phyloP scores from a whole-genome alignment of 2,888 invertebrate species.

The Lottia gigantea region DNA sequence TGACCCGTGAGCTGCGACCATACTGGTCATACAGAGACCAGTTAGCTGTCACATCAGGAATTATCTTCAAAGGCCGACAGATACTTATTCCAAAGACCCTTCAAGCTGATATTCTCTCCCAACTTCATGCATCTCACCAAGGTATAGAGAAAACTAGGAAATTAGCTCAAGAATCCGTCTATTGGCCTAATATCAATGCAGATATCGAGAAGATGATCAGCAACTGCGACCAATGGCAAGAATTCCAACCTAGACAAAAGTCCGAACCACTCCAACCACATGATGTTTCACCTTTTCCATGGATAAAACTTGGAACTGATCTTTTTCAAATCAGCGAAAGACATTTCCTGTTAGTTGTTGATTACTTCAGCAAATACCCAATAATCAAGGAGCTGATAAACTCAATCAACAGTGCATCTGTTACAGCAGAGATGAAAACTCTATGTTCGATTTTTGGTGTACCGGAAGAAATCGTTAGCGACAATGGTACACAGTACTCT shows the following conservation, averaged over 20 bases:
- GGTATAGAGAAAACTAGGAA: slow-evolving; percentile 24
- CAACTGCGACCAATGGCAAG: slow-evolving; percentile 19
- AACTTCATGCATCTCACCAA: slow-evolving; percentile 25
- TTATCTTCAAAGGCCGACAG: slow-evolving; percentile 26
- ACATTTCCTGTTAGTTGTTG: slow-evolving; percentile 18
- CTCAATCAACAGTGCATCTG: slow-evolving; percentile 10
- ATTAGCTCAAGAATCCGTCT: slow-evolving; percentile 20
- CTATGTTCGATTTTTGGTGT: slow-evolving; percentile 13
- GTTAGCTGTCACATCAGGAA: too few relatives aligned
- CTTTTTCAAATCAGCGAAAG: slow-evolving; percentile 21
- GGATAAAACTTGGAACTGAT: slow-evolving; percentile 27
- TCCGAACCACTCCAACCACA: slow-evolving; percentile 19
- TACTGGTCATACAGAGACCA: slow-evolving; percentile 28
- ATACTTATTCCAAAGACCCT: slow-evolving; percentile 21
- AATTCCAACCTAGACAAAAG: slow-evolving; percentile 9
- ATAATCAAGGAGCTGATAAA: slow-evolving; percentile 7
- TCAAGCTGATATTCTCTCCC: slow-evolving; percentile 18
- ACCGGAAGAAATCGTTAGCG: slow-evolving; percentile 12
- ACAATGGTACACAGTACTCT: slow-evolving; percentile 9
- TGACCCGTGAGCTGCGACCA: slow-evolving; percentile 13
- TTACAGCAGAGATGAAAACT: slow-evolving; percentile 7
- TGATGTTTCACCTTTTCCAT: slow-evolving; percentile 22
- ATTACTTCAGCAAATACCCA: slow-evolving; percentile 21
- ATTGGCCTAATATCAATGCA: too few relatives aligned
- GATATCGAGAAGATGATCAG: slow-evolving; percentile 20